These are phyloP conservation scores for Scleropages formosus DNA, from an alignment of 2,797 vertebrate species.

Conservation along the genomic window DNA sequence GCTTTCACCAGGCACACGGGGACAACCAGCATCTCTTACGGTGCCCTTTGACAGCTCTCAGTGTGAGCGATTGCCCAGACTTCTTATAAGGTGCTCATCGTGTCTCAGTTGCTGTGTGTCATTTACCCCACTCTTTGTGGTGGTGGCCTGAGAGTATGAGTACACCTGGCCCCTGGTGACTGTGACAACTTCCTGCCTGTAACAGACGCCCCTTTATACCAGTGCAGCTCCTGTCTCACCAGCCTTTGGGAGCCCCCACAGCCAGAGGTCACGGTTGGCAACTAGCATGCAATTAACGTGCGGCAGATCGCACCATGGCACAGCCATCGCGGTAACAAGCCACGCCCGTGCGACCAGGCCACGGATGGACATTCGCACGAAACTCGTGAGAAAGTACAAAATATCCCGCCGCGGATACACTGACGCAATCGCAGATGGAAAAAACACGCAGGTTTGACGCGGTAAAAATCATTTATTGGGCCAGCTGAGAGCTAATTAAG, in stretches of 20 bases:
- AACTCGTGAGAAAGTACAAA: slow-evolving; percentile 5
- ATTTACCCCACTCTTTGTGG: background rate
- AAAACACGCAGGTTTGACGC: slow-evolving; percentile 25
- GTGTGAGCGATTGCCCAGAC: background rate
- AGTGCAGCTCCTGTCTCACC: background rate
- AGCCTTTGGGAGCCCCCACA: background rate
- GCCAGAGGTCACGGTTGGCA: background rate
- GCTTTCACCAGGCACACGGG: too few relatives aligned
- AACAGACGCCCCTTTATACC: slow-evolving; percentile 16
- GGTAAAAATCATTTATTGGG: slow-evolving; percentile 33
- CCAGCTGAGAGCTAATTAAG: slow-evolving; percentile 46
- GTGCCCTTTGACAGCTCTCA: background rate
- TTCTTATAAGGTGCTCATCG: too few relatives aligned
- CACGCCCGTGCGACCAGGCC: slow-evolving; percentile 13
- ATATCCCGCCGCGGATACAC: slow-evolving; percentile 22
- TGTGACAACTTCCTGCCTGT: background rate
- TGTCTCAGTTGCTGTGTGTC: background rate
- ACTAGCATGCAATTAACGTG: slow-evolving; percentile 20
- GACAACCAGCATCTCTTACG: background rate
- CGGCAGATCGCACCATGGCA: background rate
- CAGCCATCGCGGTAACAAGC: slow-evolving; percentile 11
- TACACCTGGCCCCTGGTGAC: background rate
- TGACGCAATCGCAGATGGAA: slow-evolving; percentile 33
- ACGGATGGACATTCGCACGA: background rate
- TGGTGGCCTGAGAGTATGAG: background rate